phyloP scores from a whole-genome alignment of 2,113 vertebrate species.

The Aleadryas rufinucha region DNA sequence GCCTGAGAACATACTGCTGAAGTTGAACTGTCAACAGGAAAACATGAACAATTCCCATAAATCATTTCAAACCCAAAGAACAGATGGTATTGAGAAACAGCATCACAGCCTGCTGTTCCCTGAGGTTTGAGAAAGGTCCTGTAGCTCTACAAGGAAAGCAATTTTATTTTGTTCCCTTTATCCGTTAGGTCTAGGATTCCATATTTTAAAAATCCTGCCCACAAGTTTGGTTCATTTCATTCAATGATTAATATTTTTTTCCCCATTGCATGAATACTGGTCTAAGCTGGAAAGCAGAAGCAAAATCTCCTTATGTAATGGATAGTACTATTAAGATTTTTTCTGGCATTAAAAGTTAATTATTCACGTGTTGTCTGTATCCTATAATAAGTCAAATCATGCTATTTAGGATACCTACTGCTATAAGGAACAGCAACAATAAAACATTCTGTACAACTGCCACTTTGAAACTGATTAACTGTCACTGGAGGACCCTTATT shows the following conservation, averaged over 20 bases:
- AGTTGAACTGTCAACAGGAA: conserved; percentile 24
- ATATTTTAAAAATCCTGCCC: not conserved
- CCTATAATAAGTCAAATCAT: not conserved
- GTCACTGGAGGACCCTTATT: not conserved
- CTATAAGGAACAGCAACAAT: not conserved
- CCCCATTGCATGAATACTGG: not conserved
- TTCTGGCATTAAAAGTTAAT: not conserved
- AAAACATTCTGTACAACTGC: not conserved
- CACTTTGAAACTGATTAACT: not conserved
- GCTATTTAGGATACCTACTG: not conserved
- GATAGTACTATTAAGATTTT: not conserved
- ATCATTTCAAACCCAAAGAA: conserved; percentile 43
- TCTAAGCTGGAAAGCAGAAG: not conserved
- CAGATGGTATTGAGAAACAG: conserved; percentile 26
- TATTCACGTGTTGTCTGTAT: not conserved
- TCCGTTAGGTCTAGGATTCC: not conserved
- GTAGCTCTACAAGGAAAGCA: not conserved
- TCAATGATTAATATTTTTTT: not conserved
- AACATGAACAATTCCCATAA: not conserved
- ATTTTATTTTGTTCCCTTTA: not conserved
- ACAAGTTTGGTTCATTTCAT: not conserved
- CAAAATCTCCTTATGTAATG: not conserved
- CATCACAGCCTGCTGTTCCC: not conserved
- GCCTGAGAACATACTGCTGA: not conserved
- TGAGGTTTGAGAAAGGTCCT: conserved; percentile 26